These are phyloP conservation scores for Drosophila recens DNA, from an alignment of 2,888 invertebrate species.

Conservation along the genomic window DNA sequence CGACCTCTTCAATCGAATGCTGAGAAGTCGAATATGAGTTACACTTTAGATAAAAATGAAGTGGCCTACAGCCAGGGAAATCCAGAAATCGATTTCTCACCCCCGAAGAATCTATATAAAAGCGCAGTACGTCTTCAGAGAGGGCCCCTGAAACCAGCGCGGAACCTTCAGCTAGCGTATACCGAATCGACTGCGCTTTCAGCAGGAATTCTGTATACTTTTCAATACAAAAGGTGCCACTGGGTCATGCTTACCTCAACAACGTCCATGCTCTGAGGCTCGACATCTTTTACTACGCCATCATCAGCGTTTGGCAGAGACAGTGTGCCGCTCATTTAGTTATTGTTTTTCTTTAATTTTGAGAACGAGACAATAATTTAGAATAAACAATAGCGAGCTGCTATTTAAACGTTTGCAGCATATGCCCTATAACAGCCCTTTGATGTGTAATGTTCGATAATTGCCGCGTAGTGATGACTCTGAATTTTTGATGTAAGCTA, in stretches of 20 bases:
- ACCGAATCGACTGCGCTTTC: no score
- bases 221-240: no score
- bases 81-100: no score
- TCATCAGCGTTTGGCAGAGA: slow-evolving; percentile 50
- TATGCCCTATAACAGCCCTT: slow-evolving; percentile 45
- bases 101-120: no score
- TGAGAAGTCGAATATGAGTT: no score
- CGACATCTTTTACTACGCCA: slow-evolving; percentile 32
- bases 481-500: slow-evolving; percentile 43
- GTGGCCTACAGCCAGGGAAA: no score
- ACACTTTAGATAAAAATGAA: no score
- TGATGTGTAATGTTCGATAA: slow-evolving; percentile 15
- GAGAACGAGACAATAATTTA: slow-evolving; percentile 23
- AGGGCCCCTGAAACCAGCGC: no score
- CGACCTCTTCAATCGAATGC: no score
- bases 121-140: no score
- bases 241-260: slow-evolving; percentile 47
- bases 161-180: no score
- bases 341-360: slow-evolving; percentile 12
- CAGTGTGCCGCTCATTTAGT: slow-evolving; percentile 62
- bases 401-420: slow-evolving; percentile 26
- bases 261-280: slow-evolving; percentile 40
- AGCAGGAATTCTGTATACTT: no score
- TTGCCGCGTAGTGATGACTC: slow-evolving; percentile 69
- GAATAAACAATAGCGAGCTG: slow-evolving; percentile 33